A percentile compares a stretch with the other conserved stretches of the same genome.
phyloP scores from a whole-genome alignment of 2,888 invertebrate species.

The Omphaloscelis lunosa region DNA sequence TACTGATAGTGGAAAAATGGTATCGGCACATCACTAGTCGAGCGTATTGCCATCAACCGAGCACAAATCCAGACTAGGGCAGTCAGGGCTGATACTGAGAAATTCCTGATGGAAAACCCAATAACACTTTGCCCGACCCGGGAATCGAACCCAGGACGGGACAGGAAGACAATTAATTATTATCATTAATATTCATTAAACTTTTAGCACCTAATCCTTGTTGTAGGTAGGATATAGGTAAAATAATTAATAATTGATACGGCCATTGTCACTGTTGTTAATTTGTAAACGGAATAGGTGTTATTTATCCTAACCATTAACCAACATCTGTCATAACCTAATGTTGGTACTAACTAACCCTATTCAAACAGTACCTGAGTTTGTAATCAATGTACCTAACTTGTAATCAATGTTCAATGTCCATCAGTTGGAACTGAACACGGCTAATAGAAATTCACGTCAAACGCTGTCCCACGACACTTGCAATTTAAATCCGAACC shows the following conservation, averaged over 20 bases:
- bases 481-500: slow-evolving; percentile 59
- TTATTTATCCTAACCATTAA: neutral
- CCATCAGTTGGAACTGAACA: slow-evolving; percentile 25
- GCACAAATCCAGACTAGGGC: too few species aligned
- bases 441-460: slow-evolving; percentile 53
- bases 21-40: too few species aligned
- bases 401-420: slow-evolving; percentile 32
- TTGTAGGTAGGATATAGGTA: neutral
- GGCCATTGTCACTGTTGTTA: slow-evolving; percentile 3
- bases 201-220: slow-evolving; percentile 5
- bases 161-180: neutral
- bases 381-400: neutral
- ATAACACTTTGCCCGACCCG: too few species aligned
- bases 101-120: too few species aligned
- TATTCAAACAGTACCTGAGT: slow-evolving; percentile 4
- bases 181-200: neutral
- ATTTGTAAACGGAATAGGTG: slow-evolving; percentile 3
- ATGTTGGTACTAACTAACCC: neutral
- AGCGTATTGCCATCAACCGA: too few species aligned
- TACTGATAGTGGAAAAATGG: too few species aligned
- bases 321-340: neutral
- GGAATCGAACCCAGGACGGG: too few species aligned
- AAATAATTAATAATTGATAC: neutral
- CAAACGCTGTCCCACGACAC: slow-evolving; percentile 57
- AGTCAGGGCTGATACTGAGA: too few species aligned